Evolutionary conservation across 2,888 invertebrate genomes (phyloP).

Genomic region (Calephelis perditalis): DNA sequence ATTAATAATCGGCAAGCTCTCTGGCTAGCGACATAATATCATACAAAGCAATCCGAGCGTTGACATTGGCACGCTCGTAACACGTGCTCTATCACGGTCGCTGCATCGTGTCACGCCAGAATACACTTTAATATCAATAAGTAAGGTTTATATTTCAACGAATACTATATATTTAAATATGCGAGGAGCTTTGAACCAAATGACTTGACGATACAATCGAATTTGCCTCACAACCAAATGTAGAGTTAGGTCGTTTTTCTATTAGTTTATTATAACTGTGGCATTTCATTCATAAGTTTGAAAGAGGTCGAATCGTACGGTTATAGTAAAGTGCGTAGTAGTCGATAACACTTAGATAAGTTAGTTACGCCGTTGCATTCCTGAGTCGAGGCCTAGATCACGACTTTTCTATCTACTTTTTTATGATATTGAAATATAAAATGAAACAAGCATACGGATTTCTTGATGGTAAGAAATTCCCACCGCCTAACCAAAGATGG

Average conservation of each 20-base stretch:
- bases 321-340: conserved; percentile 31
- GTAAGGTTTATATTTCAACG: conserved; percentile 6
- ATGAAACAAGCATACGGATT: no score
- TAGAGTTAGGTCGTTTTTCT: conserved; percentile 12
- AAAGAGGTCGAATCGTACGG: conserved; percentile 31
- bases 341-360: conserved; percentile 13
- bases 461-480: no score
- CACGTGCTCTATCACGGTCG: conserved; percentile 26
- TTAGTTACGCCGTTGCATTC: not conserved
- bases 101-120: conserved; percentile 5
- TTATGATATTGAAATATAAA: no score
- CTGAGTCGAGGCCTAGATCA: not conserved
- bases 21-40: not conserved
- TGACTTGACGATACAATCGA: not conserved
- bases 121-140: not conserved
- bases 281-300: conserved; percentile 33
- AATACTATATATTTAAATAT: not conserved
- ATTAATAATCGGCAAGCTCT: not conserved
- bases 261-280: conserved; percentile 13
- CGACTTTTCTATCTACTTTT: no score
- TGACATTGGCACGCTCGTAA: conserved; percentile 29
- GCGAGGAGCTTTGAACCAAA: conserved; percentile 6
- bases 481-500: no score
- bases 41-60: conserved; percentile 17
- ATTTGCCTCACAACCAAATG: conserved; percentile 1